phyloP scores from a whole-genome alignment of 2,113 vertebrate genomes.

The Tor tambroides region DNA sequence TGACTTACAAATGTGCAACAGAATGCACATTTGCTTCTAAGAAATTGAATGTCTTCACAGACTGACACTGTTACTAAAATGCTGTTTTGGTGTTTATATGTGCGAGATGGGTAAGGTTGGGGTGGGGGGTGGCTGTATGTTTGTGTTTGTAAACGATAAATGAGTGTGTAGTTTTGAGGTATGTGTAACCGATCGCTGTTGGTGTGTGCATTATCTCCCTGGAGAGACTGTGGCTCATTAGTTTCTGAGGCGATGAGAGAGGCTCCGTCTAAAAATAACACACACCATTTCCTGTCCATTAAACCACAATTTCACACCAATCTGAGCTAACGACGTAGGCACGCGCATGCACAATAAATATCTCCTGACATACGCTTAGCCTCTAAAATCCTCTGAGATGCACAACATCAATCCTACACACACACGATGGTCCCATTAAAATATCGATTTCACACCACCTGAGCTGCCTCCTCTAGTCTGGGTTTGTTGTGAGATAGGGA shows the following conservation, averaged over 20 bases:
- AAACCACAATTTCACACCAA: constrained; percentile 80
- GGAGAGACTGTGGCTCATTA: constrained; percentile 58
- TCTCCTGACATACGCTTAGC: constrained; percentile 55
- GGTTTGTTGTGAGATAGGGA: constrained; percentile 41
- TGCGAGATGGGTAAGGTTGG: background rate
- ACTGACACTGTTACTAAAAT: constrained; percentile 6
- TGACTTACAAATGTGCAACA: background rate
- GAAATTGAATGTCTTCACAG: constrained; percentile 10
- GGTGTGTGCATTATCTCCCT: constrained; percentile 43
- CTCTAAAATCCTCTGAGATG: constrained; percentile 51
- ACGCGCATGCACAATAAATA: constrained; percentile 51
- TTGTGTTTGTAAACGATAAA: constrained; percentile 49
- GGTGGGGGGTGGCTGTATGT: background rate
- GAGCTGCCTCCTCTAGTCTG: constrained; percentile 51
- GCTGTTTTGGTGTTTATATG: constrained; percentile 21
- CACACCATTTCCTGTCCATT: constrained; percentile 79
- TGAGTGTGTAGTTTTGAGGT: constrained; percentile 35
- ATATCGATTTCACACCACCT: constrained; percentile 63
- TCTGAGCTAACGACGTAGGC: constrained; percentile 66
- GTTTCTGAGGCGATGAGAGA: constrained; percentile 75
- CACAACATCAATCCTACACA: constrained; percentile 51
- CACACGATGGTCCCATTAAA: constrained; percentile 52
- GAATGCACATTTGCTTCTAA: background rate
- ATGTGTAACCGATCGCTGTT: constrained; percentile 10
- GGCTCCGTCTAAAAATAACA: constrained; percentile 82